Base-by-base conservation (phyloP, 2,888 invertebrate genomes). In the Hemithea aestivaria region DNA sequence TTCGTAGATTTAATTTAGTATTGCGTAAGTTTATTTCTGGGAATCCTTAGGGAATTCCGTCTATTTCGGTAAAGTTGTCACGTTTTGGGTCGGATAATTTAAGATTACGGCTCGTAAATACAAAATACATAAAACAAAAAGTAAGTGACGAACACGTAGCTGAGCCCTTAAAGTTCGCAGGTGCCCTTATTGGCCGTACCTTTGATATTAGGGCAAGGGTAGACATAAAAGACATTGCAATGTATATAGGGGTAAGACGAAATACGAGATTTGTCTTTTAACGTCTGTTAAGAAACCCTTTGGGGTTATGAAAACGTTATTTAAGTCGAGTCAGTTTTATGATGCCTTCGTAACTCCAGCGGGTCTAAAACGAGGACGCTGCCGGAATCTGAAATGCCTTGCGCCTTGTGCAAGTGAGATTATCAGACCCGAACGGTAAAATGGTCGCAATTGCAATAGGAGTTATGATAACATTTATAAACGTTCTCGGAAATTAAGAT, bases 81-180 rank as follows among this genome's bases (percentile, higher is more conserved):
- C 70, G 67, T 67, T 58, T 56, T 40, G 52, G 58, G 46, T 53
- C 52, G 62, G 61, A 67, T 63, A 62, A 70, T 67, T 60, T 55
- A 59, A 63, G 66, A 66, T 66, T 65, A 62, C 62, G 56, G 47
- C 49, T 56, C 50, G 58, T 53, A 62, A 68, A 66, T 62, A 64
- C 60, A 52, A 58, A 63, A 65, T 61, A 64, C 51, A 50, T 56
- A 58, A 61, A 62, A 63, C 61, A 59, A 65, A 62, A 62, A 58
- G 56, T 54, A 42, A 52, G 56, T 50, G 57, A 58, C 55, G 48
- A 53, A 54, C 59, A 56, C 53, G 58, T 53, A 56, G 41, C 32
- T 25, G 45, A 30, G 46, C 54, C 53, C 62, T 45, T 48, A 57
- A 68, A 53, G 64, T 66, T 52, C 50, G 35, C 55, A 55, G 50